Evolutionary conservation across 2,113 vertebrate species (phyloP).

Genomic region (Hoplias malabaricus): DNA sequence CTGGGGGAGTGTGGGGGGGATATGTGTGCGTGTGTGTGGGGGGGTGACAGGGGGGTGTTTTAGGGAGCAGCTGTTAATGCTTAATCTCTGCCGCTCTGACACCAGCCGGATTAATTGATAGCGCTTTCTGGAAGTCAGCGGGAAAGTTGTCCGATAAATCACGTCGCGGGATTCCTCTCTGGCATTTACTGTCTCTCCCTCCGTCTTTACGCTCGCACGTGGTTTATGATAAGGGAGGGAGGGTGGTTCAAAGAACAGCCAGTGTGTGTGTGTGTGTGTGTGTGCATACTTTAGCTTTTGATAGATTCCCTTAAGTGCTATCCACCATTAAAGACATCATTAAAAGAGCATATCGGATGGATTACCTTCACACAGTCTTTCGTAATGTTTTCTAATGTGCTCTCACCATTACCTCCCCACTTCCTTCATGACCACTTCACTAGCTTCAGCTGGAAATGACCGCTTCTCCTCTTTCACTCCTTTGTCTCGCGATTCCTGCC

Average conservation of each 20-base stretch:
- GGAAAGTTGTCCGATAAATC: slow-evolving; percentile 79
- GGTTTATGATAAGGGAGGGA: slow-evolving; percentile 17
- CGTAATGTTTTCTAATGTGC: too few species aligned
- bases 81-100: slow-evolving; percentile 77
- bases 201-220: slow-evolving; percentile 43
- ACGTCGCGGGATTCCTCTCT: slow-evolving; percentile 66
- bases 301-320: slow-evolving; percentile 1
- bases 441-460: background rate
- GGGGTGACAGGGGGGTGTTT: slow-evolving; percentile 59
- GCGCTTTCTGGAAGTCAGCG: slow-evolving; percentile 73
- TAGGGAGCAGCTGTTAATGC: slow-evolving; percentile 74
- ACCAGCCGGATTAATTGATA: slow-evolving; percentile 78
- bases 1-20: background rate
- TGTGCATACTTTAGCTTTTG: background rate
- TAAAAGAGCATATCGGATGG: background rate
- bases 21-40: background rate
- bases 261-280: slow-evolving; percentile 16
- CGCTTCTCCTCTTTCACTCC: background rate
- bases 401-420: background rate
- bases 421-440: background rate
- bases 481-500: background rate
- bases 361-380: background rate
- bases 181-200: slow-evolving; percentile 53
- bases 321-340: slow-evolving; percentile 2
- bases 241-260: slow-evolving; percentile 25